These are phyloP conservation scores for Diuraphis noxia DNA, from an alignment of 1,140 invertebrate genomes.

Conservation along the genomic window DNA sequence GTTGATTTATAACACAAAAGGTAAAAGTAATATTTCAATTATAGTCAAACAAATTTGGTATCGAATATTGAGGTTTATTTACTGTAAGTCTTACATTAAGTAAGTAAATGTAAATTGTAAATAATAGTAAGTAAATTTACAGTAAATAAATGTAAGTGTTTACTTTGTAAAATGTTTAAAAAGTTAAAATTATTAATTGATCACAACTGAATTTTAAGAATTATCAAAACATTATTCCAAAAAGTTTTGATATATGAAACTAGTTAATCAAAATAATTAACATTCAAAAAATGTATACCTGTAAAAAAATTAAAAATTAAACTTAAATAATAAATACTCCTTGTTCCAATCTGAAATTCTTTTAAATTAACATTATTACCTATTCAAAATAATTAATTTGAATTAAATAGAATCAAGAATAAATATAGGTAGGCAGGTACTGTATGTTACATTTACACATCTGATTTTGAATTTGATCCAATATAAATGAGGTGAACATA, in stretches of 20 bases:
- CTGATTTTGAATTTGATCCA: neutral
- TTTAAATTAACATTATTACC: neutral
- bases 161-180: neutral
- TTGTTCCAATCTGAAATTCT: neutral
- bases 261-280: neutral
- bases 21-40: neutral
- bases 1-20: neutral
- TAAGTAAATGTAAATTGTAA: no score
- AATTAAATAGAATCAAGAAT: neutral
- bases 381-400: neutral
- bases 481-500: slow-evolving; percentile 46
- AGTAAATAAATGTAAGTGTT: neutral
- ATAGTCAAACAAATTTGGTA: neutral
- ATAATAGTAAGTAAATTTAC: no score
- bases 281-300: neutral
- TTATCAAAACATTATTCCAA: neutral
- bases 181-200: neutral
- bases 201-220: neutral
- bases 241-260: neutral
- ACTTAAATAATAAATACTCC: neutral
- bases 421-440: neutral
- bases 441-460: neutral
- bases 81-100: neutral
- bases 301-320: neutral
- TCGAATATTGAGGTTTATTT: neutral